Percentiles rank a stretch among this genome's conserved stretches.
phyloP scores from a whole-genome alignment of 1,140 invertebrate genomes.

The Plodia interpunctella region DNA sequence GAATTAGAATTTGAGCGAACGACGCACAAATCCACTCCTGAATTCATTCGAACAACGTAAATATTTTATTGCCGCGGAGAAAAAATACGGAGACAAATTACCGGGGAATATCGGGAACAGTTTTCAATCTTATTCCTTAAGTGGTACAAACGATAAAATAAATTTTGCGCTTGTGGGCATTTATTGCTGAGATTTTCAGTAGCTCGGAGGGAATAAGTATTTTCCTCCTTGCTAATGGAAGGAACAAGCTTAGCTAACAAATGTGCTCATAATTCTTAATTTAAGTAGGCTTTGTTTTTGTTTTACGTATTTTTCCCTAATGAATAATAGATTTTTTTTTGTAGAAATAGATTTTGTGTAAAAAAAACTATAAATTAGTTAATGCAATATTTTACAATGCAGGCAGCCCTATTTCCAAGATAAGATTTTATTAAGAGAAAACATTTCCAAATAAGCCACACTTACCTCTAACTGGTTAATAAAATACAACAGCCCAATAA shows the following conservation, averaged over 20 bases:
- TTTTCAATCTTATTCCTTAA: constrained; percentile 75
- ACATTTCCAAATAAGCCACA: no score
- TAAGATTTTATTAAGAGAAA: no score
- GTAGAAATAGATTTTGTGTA: no score
- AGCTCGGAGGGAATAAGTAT: constrained; percentile 23
- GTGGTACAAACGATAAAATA: constrained; percentile 75
- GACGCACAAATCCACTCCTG: constrained; percentile 49
- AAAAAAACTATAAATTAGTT: no score
- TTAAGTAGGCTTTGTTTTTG: not conserved
- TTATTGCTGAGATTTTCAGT: constrained; percentile 72
- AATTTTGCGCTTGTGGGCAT: constrained; percentile 69
- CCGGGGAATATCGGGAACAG: constrained; percentile 64
- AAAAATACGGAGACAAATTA: constrained; percentile 66
- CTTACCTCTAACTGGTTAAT: no score
- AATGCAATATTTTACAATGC: no score
- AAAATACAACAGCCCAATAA: no score
- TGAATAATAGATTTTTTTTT: no score
- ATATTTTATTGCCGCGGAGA: constrained; percentile 68
- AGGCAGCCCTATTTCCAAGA: no score
- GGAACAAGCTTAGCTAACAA: not conserved
- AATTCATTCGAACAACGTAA: constrained; percentile 66
- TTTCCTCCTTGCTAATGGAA: constrained; percentile 14
- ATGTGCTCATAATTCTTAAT: constrained; percentile 5
- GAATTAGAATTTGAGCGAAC: constrained; percentile 59
- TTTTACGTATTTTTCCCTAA: not conserved